Evolutionary conservation across 2,113 vertebrate genomes (phyloP), one percentile per base, ranked within the genome.

Genomic region (Ivindomyrus marchei): DNA sequence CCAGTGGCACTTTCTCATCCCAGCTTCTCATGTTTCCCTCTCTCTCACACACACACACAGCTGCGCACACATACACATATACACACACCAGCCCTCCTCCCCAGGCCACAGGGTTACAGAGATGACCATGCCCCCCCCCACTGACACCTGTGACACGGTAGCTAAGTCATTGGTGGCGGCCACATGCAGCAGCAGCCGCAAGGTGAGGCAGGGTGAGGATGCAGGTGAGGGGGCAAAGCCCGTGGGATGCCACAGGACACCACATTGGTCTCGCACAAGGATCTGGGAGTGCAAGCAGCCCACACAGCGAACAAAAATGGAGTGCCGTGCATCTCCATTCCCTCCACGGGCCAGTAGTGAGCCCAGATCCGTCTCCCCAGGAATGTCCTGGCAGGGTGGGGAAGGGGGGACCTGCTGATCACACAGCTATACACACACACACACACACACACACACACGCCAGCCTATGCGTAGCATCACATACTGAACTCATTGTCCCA

Each of bases 11-110:
- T 45, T n/a, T 4, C 39, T 90, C 70, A 49, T 3, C 85, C 36
- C 24, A 31, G 8, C n/a, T 52, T 13, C 27, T 27, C 21, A 24
- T 50, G 46, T 31, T 47, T 56, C 53, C 58, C 52, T 83, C 49
- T 77, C 46, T 62, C 89, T 80, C 91, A 53, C 21, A 49, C 52
- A 77, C 19, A 27, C 27, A 70, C 91, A 90, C 93, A 94, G 90
- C 89, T 50, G 94, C 94, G 3, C 93, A 94, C 94, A 95, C 21
- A 89, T 9, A 62, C 91, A 90, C 92, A 94, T 1, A 58, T 24
- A 15, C 15, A 52, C 91, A 90, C 93, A 94, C 94, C 91, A 92
- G 92, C 88, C 91, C 46, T 46, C 90, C 50, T 17, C 62, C 10
- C 52, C 27, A 46, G 15, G n/a, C 19, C 93, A 92, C 88, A 4